phyloP scores from a whole-genome alignment of 2,113 vertebrate genomes.

The Lampris megalopsis region DNA sequence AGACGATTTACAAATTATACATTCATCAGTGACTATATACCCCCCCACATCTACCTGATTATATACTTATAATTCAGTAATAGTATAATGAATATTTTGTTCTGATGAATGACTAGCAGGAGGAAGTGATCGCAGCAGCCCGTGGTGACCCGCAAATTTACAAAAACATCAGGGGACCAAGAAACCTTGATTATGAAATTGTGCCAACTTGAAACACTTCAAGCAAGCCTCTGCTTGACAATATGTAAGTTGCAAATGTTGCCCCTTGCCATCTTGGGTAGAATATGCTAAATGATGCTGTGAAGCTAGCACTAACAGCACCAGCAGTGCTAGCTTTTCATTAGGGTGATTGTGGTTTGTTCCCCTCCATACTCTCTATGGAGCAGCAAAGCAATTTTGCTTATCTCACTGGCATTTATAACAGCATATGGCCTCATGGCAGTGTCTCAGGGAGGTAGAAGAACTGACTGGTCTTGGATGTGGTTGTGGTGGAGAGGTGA shows the following conservation, averaged over 20 bases:
- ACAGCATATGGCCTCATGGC: slow-evolving; percentile 24
- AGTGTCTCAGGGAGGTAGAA: not conserved
- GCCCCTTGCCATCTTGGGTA: slow-evolving; percentile 3
- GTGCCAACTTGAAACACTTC: not conserved
- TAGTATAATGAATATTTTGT: not conserved
- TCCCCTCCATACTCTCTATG: slow-evolving; percentile 39
- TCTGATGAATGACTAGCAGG: not conserved
- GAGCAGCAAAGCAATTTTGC: slow-evolving; percentile 47
- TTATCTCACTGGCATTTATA: slow-evolving; percentile 72
- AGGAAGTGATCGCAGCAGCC: slow-evolving; percentile 4
- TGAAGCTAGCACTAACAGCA: slow-evolving; percentile 8
- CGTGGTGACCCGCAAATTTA: not conserved
- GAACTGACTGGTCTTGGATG: not conserved
- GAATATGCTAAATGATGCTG: slow-evolving; percentile 12
- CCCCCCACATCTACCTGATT: not conserved
- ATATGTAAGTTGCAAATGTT: not conserved
- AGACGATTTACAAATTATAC: not conserved
- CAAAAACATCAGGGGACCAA: not conserved
- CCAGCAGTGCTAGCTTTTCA: slow-evolving; percentile 40
- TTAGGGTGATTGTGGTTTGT: slow-evolving; percentile 58
- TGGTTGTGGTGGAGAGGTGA: slow-evolving; percentile 18
- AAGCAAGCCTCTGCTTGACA: not conserved
- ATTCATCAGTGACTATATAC: not conserved
- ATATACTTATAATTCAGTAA: not conserved
- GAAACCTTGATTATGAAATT: not conserved